Base-by-base conservation (phyloP, 2,888 invertebrate genomes). In the Eupithecia insigniata region DNA sequence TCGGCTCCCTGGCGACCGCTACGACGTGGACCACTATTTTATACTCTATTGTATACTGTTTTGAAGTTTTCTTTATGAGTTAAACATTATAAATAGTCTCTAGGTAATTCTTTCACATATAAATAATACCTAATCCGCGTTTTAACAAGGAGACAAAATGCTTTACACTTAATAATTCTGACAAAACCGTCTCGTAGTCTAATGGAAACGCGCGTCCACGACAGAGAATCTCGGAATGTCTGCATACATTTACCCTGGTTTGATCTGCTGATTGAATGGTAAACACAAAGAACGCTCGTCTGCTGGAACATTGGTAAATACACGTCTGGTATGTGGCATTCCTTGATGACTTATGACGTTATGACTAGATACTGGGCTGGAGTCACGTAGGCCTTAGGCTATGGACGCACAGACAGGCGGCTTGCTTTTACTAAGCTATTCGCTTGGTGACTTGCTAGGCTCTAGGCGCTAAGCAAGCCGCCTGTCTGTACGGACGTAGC, bases 211-310 rank as follows among this genome's bases (percentile, higher is more conserved):
- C 16, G 7, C 2, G 7, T 7, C 60, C 60, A 8, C 30, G 30
- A 30, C 60, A 18, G 60, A 18, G 30, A 30, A 60, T 28, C 60
- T 16, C 60, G 18, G 60, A 30, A 60, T 60, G 60, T 60, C 16
- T 60, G 30, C 60, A 60, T 60, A 66, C 66, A 69, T 70, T 72
- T 68, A 34, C 64, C 43, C 30, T n/a, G 65, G 73, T 73, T 70
- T 73, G 67, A 70, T 70, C 66, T 70, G 58, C n/a, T 43, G 71
- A 71, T 68, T 68, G 73, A 68, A 61, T 71, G 55, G 71, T 74
- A 74, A 74, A 74, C 73, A 74, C 8, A 36, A 22, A 60, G 46
- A 60, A 30, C 30, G 62, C 65, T 67, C 67, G 71, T 75, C 71
- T 71, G 28, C 55, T 55, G 55, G 26, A 58, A 58, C 28, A 55